phyloP scores from a whole-genome alignment of 2,888 invertebrate genomes.

The Oxyscelio sp. region DNA sequence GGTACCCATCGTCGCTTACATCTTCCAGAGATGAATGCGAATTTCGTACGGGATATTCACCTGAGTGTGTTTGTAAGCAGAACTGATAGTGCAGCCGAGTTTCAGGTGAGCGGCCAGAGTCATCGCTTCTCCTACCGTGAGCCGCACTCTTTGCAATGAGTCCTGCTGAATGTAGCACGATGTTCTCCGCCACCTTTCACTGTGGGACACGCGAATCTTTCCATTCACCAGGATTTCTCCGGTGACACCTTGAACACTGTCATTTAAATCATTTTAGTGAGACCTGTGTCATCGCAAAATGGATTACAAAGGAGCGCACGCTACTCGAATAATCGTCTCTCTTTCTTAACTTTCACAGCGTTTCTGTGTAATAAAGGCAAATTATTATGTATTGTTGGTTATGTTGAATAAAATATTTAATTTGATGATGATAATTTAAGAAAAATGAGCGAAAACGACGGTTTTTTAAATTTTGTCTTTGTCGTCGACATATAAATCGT shows the following conservation, averaged over 20 bases:
- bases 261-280: slow-evolving; percentile 59
- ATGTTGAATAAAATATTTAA: no score
- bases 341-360: no score
- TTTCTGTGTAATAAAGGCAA: no score
- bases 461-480: no score
- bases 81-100: slow-evolving; percentile 92
- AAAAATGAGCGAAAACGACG: no score
- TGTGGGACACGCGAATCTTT: slow-evolving; percentile 89
- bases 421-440: no score
- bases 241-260: slow-evolving; percentile 92
- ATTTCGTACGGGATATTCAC: slow-evolving; percentile 87
- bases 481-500: no score
- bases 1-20: slow-evolving; percentile 11
- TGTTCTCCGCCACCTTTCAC: slow-evolving; percentile 92
- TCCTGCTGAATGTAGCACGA: slow-evolving; percentile 96
- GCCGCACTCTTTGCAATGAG: slow-evolving; percentile 92
- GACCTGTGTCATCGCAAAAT: slow-evolving; percentile 10
- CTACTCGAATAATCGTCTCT: no score
- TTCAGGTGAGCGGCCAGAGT: slow-evolving; percentile 94
- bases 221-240: slow-evolving; percentile 94
- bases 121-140: slow-evolving; percentile 95
- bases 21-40: slow-evolving; percentile 4
- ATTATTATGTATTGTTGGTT: no score
- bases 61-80: slow-evolving; percentile 92
- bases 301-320: slow-evolving; percentile 3